These are phyloP conservation scores for Coleophora deauratella DNA, from an alignment of 2,888 invertebrate genomes.

Conservation along the genomic window DNA sequence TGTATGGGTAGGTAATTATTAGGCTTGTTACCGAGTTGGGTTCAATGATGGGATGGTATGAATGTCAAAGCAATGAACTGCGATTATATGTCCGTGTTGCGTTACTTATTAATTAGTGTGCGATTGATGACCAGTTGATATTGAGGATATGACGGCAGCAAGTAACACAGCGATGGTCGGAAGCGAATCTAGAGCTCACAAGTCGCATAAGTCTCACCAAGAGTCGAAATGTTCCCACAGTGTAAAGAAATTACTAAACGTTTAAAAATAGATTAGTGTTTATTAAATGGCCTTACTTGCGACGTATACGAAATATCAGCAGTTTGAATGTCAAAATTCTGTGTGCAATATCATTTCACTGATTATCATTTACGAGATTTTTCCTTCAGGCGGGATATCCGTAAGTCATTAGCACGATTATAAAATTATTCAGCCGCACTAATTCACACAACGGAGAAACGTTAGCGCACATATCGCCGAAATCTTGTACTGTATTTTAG, in stretches of 20 bases:
- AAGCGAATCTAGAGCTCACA: slow-evolving; percentile 57
- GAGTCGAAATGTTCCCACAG: slow-evolving; percentile 65
- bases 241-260: slow-evolving; percentile 72
- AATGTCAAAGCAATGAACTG: slow-evolving; percentile 74
- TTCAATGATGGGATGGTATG: slow-evolving; percentile 67
- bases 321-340: slow-evolving; percentile 73
- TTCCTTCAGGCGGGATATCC: slow-evolving; percentile 62
- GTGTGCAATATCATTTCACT: slow-evolving; percentile 73
- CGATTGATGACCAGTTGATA: slow-evolving; percentile 54
- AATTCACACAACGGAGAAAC: slow-evolving; percentile 67
- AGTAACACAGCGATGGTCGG: slow-evolving; percentile 56
- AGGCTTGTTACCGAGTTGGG: slow-evolving; percentile 60
- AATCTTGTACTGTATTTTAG: slow-evolving; percentile 74
- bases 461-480: slow-evolving; percentile 74
- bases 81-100: slow-evolving; percentile 71
- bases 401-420: slow-evolving; percentile 67
- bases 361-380: slow-evolving; percentile 58
- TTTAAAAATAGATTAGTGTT: slow-evolving; percentile 75
- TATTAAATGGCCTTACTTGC: slow-evolving; percentile 74
- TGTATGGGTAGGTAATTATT: slow-evolving; percentile 56
- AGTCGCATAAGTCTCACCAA: slow-evolving; percentile 68
- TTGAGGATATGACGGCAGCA: slow-evolving; percentile 43
- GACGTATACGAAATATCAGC: slow-evolving; percentile 73
- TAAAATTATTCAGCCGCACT: slow-evolving; percentile 60
- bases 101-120: slow-evolving; percentile 56